Base-by-base conservation (phyloP, 2,888 invertebrate genomes). In the Nomada fucata region DNA sequence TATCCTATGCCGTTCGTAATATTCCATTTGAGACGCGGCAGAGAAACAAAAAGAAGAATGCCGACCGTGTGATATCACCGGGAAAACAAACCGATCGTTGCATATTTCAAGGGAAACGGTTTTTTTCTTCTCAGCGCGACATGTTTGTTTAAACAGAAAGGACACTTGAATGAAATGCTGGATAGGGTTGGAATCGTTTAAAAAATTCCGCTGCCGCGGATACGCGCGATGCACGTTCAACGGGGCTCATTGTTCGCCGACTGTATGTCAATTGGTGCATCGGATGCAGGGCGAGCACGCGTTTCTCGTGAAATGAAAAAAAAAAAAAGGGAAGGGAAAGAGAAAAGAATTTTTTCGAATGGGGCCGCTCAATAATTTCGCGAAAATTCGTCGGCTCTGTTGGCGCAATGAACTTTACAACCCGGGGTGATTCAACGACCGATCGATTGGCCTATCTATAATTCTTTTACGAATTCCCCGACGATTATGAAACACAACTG, bases 201-300 rank as follows among this genome's bases (percentile, higher is more conserved):
- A 47, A 74, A 77, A 55, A 74, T 67, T 67, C 53, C 44, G 7
- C 60, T 18, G 13, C 11, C 67, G 13, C 65, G 60, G 47, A 61
- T 44, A 13, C 29, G 44, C 20, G 23, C 29, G 26, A 47, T 47
- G 44, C 67, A 77, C 73, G 50, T 47, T 74, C 47, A 23, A 53
- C 77, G 60, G 61, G 47, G 18, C 50, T 75, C 26, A 75, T 78
- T 67, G 77, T 77, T 67, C 53, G 13, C 2, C 44, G 18, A 53
- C 23, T 77, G 77, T 61, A 74, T 76, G 52, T 26, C 15, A 63
- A 57, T 42, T n/a, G 44, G 44, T 47, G 52, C 47, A 57, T 55
- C 55, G 64, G 29, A 47, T 57, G 36, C 67, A n/a, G 13, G 42
- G 20, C 52, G 68, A 63, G 11, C 23, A 63, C 9, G 11, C 42